Evolutionary conservation across 1,140 invertebrate genomes (phyloP).

Genomic region (Drosophila sp.): DNA sequence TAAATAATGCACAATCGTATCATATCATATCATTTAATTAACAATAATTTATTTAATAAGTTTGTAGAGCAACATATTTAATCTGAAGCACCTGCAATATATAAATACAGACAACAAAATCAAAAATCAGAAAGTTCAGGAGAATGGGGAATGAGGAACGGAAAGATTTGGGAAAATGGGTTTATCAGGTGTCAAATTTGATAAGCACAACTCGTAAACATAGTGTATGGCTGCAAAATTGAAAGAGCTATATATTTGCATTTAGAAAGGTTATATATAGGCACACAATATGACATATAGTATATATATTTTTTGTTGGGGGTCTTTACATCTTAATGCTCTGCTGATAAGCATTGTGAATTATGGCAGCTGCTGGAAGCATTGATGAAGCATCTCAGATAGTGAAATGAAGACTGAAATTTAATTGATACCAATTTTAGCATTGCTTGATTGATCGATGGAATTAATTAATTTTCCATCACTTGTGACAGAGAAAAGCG

Average conservation of each 20-base stretch:
- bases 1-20: neutral
- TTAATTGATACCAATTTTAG: conserved; percentile 12
- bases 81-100: neutral
- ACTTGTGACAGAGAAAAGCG: no score
- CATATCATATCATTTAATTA: conserved; percentile 1
- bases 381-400: conserved; percentile 18
- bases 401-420: conserved; percentile 5
- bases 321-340: conserved; percentile 7
- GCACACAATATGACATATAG: neutral
- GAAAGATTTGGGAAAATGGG: neutral
- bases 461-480: conserved; percentile 6
- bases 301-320: neutral
- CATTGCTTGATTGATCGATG: conserved; percentile 12
- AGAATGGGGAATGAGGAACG: no score
- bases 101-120: neutral
- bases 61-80: neutral
- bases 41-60: conserved; percentile 17
- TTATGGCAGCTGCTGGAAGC: conserved; percentile 8
- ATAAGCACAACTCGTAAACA: conserved; percentile 10
- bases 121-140: neutral
- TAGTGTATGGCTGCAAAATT: neutral
- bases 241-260: neutral
- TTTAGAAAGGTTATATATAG: neutral
- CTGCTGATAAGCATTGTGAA: conserved; percentile 5
- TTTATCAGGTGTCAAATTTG: conserved; percentile 15